A percentile compares a stretch with the other conserved stretches of the same genome.
Evolutionary conservation across 2,113 vertebrate genomes (phyloP).

Genomic region (Eira barbara): DNA sequence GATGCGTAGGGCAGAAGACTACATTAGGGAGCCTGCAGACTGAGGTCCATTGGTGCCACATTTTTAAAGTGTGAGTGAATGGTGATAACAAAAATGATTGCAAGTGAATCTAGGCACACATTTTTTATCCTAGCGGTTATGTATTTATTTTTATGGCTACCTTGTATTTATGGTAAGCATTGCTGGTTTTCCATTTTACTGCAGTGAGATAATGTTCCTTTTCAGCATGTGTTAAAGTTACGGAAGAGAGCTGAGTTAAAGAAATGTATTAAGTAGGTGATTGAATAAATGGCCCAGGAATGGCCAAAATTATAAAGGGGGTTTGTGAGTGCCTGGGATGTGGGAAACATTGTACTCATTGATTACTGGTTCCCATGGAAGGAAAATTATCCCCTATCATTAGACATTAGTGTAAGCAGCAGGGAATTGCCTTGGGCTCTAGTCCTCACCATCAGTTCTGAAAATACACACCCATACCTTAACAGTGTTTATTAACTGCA

Average conservation of each 20-base stretch:
- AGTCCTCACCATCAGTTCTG: neutral
- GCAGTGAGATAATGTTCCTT: neutral
- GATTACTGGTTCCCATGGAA: constrained; percentile 10
- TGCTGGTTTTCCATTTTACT: neutral
- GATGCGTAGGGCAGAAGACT: neutral
- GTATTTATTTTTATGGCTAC: neutral
- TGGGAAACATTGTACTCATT: neutral
- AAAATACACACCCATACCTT: neutral
- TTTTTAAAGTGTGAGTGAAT: neutral
- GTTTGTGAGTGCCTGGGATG: neutral
- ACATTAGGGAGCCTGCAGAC: neutral
- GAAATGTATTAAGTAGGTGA: neutral
- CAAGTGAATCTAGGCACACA: neutral
- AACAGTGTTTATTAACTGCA: neutral
- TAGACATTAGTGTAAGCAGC: constrained; percentile 15
- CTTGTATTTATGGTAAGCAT: constrained; percentile 5
- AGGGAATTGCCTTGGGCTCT: neutral
- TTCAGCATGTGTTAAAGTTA: neutral
- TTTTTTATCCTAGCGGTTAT: neutral
- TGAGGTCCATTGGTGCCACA: neutral
- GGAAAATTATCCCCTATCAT: constrained; percentile 31
- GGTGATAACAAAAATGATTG: neutral
- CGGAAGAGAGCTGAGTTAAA: neutral
- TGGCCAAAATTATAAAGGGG: neutral
- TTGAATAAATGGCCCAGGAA: neutral